Percentiles rank a stretch among this genome's conserved stretches.
Conservation (phyloP, 2,113 vertebrate species). For the Hemiscyllium ocellatum region DNA sequence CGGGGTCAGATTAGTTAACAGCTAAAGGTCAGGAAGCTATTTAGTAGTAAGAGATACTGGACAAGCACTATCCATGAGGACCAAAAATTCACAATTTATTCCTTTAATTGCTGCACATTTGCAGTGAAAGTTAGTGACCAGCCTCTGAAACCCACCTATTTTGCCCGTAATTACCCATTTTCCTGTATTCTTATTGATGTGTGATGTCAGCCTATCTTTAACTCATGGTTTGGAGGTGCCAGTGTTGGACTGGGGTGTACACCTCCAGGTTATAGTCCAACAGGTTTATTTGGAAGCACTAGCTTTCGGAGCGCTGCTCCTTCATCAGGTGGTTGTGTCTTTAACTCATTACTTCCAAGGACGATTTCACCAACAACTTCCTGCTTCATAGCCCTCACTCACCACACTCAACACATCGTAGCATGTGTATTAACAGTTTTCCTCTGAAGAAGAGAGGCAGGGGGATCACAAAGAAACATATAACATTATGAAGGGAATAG, state of each 20-base stretch:
- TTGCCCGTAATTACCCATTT: neutral
- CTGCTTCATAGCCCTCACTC: neutral
- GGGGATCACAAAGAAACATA: too few species aligned
- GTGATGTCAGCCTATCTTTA: neutral
- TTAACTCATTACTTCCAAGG: neutral
- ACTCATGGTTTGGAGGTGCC: neutral
- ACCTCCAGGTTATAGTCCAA: too few species aligned
- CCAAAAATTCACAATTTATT: neutral
- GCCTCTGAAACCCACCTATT: neutral
- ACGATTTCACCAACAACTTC: neutral
- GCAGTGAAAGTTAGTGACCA: neutral
- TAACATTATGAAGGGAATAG: too few species aligned
- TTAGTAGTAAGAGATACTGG: neutral
- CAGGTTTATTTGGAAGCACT: too few species aligned
- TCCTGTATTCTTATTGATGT: neutral
- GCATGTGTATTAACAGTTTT: neutral
- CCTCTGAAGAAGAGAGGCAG: neutral
- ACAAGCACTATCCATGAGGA: neutral
- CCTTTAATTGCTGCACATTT: neutral
- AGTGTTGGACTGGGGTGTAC: too few species aligned
- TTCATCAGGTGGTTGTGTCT: too few species aligned
- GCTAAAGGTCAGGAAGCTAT: neutral
- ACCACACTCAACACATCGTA: neutral
- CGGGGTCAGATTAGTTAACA: neutral
- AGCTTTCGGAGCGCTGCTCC: too few species aligned